Percentiles rank a stretch among this genome's conserved stretches.
These are phyloP conservation scores for Picus viridis DNA, from an alignment of 2,797 vertebrate species.

Conservation along the genomic window DNA sequence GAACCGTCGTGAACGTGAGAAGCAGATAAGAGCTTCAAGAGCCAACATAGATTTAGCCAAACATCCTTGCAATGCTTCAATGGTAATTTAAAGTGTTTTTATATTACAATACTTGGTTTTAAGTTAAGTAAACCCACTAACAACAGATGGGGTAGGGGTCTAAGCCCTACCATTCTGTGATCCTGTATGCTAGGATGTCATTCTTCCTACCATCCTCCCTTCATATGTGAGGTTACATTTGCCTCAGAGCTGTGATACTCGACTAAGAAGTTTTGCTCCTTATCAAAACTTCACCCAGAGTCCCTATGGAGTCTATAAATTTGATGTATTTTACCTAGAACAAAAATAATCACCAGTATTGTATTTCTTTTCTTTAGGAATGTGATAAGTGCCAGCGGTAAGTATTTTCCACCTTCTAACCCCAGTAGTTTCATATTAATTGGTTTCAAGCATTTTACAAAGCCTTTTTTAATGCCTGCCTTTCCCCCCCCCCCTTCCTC, in stretches of 20 bases:
- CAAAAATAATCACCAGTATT: conserved; percentile 38
- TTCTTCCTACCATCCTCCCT: background rate
- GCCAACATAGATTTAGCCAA: conserved; percentile 92
- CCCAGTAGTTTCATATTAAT: background rate
- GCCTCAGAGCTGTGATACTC: background rate
- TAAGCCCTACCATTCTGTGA: background rate
- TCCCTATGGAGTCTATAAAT: background rate
- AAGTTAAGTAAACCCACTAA: background rate
- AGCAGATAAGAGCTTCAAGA: conserved; percentile 89
- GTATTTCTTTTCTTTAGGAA: conserved; percentile 83
- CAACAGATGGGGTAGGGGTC: background rate
- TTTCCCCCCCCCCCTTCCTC: background rate
- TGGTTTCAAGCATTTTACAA: background rate
- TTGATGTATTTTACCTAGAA: background rate
- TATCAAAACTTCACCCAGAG: background rate
- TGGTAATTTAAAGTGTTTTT: conserved; percentile 79
- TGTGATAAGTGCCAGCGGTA: conserved; percentile 98
- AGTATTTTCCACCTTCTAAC: conserved; percentile 46
- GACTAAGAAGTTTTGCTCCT: background rate
- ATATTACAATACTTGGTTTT: background rate
- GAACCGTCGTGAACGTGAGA: conserved; percentile 93
- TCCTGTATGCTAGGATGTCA: background rate
- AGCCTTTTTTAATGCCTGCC: conserved; percentile 19
- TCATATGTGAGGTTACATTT: background rate
- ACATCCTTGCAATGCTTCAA: conserved; percentile 92